These are phyloP conservation scores for Acanthis flammea DNA, from an alignment of 2,797 vertebrate species.

Conservation along the genomic window DNA sequence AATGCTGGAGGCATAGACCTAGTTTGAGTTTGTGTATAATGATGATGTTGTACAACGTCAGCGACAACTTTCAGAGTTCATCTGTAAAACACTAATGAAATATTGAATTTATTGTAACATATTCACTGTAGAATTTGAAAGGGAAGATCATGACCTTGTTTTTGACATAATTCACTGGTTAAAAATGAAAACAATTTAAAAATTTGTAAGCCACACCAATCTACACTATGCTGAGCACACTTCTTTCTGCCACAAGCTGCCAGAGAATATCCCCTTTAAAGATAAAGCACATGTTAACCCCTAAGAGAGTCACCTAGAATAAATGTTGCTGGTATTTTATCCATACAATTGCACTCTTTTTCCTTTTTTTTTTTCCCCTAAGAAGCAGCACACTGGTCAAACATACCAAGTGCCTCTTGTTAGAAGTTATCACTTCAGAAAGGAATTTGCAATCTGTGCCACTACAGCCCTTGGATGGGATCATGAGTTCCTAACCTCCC, in stretches of 20 bases:
- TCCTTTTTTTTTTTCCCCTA: neutral
- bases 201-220: neutral
- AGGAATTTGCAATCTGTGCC: conserved; percentile 75
- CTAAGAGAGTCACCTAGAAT: neutral
- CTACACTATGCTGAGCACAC: neutral
- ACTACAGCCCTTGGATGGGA: conserved; percentile 75
- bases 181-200: neutral
- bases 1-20: neutral
- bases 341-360: neutral
- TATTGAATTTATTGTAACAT: neutral
- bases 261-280: conserved; percentile 17
- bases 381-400: conserved; percentile 1
- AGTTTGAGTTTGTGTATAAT: neutral
- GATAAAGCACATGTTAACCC: conserved; percentile 8
- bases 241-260: neutral
- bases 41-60: neutral
- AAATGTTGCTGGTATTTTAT: conserved; percentile 31
- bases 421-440: conserved; percentile 68
- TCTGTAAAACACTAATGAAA: neutral
- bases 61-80: neutral
- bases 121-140: neutral
- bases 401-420: conserved; percentile 52
- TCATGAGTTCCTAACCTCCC: conserved; percentile 68
- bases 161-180: neutral
- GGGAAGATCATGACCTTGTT: neutral